phyloP scores from a whole-genome alignment of 2,113 vertebrate genomes.

The Zapornia atra region DNA sequence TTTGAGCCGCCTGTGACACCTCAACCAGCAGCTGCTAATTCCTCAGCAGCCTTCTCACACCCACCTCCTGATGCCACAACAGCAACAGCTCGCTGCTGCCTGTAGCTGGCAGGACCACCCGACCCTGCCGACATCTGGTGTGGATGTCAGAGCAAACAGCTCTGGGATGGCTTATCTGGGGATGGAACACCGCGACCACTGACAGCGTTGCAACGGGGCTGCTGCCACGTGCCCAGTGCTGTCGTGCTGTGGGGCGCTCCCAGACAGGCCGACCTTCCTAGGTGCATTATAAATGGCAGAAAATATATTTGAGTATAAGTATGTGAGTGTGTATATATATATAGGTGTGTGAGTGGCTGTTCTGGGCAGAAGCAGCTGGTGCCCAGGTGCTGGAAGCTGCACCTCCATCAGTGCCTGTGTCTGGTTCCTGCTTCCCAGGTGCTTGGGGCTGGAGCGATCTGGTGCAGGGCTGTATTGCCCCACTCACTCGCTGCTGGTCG shows the following conservation, averaged over 20 bases:
- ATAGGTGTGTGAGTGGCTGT: not conserved
- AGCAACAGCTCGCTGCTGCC: not conserved
- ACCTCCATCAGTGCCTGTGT: not conserved
- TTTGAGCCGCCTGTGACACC: not conserved
- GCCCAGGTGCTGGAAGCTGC: not conserved
- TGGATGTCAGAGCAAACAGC: not conserved
- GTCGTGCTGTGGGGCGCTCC: accelerated
- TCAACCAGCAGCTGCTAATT: not conserved
- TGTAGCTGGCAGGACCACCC: not conserved
- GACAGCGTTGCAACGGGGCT: not conserved
- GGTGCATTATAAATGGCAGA: not conserved
- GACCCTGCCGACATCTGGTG: not conserved
- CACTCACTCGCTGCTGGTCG: not conserved
- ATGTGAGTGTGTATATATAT: no score
- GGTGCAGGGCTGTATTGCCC: accelerated
- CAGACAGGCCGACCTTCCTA: not conserved
- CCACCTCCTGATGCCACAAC: not conserved
- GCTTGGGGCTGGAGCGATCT: not conserved
- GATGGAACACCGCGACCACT: not conserved
- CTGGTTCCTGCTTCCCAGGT: not conserved
- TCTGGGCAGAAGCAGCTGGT: not conserved
- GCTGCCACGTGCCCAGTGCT: not conserved
- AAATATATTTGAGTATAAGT: not conserved
- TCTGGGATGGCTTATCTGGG: not conserved
- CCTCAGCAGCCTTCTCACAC: not conserved